Conservation (phyloP, 2,113 vertebrate species). For the Deroptyus accipitrinus region DNA sequence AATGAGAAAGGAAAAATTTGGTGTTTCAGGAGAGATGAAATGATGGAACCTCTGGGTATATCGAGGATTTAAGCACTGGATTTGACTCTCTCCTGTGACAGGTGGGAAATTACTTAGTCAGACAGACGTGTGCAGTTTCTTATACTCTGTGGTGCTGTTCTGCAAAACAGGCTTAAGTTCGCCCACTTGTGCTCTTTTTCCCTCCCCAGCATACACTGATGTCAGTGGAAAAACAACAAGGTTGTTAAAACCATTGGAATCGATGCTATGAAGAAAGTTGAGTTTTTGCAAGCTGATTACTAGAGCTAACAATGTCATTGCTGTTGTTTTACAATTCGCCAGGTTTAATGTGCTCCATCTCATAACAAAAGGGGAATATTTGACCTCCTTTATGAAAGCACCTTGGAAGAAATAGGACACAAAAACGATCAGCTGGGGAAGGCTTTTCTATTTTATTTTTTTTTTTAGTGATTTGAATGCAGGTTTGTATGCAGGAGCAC, state of each 20-base stretch:
- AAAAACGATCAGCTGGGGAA: neutral
- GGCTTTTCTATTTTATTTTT: neutral
- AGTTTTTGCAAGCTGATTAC: neutral
- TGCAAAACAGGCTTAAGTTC: neutral
- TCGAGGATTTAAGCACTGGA: conserved; percentile 12
- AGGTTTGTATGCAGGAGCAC: neutral
- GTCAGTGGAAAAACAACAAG: neutral
- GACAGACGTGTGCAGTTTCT: neutral
- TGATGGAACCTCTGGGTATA: conserved; percentile 49
- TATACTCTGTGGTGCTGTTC: neutral
- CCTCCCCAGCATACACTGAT: neutral
- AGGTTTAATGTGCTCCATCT: neutral
- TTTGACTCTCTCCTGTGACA: conserved; percentile 53
- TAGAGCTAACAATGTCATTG: neutral
- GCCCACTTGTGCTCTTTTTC: neutral
- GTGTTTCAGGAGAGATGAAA: conserved; percentile 69
- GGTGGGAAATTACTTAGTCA: conserved; percentile 18
- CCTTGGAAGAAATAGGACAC: neutral
- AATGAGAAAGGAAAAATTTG: conserved; percentile 74
- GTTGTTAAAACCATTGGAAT: conserved; percentile 2
- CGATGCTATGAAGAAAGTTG: neutral
- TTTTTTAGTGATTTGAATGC: neutral
- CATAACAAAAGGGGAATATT: neutral
- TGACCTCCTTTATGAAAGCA: neutral
- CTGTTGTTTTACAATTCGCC: neutral